Conservation (phyloP, 2,888 invertebrate species). For the Seladonia tumulorum region DNA sequence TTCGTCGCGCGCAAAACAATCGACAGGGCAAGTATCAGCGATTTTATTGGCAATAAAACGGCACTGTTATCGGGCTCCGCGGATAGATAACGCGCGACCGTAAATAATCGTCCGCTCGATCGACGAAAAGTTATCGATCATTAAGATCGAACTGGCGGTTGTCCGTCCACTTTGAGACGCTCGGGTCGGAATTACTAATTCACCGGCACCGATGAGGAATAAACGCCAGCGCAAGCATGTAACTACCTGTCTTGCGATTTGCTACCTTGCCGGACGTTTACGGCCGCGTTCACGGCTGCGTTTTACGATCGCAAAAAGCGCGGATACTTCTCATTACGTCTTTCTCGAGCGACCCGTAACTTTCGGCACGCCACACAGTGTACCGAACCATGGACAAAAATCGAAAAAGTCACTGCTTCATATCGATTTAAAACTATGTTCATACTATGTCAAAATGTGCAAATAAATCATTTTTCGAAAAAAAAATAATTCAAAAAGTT, state of each 20-base stretch:
- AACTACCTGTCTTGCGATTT: conserved; percentile 42
- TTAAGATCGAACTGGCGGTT: conserved; percentile 13
- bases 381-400: too few species aligned
- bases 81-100: conserved; percentile 26
- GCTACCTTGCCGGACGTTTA: conserved; percentile 28
- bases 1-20: conserved; percentile 15
- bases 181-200: conserved; percentile 41
- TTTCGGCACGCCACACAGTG: neutral
- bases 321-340: conserved; percentile 36
- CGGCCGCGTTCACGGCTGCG: conserved; percentile 18
- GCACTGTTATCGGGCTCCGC: neutral
- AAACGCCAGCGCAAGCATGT: conserved; percentile 35
- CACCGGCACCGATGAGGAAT: conserved; percentile 30
- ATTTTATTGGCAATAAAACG: conserved; percentile 40
- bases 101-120: conserved; percentile 33
- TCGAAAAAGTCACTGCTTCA: too few species aligned
- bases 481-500: too few species aligned
- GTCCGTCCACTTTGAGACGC: neutral
- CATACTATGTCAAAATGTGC: too few species aligned
- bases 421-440: too few species aligned
- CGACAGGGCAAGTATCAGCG: neutral
- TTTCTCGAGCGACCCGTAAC: conserved; percentile 23
- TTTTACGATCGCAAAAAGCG: conserved; percentile 60
- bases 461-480: too few species aligned
- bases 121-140: conserved; percentile 30